phyloP scores from a whole-genome alignment of 2,888 invertebrate genomes.

The Agrotis ipsilon region DNA sequence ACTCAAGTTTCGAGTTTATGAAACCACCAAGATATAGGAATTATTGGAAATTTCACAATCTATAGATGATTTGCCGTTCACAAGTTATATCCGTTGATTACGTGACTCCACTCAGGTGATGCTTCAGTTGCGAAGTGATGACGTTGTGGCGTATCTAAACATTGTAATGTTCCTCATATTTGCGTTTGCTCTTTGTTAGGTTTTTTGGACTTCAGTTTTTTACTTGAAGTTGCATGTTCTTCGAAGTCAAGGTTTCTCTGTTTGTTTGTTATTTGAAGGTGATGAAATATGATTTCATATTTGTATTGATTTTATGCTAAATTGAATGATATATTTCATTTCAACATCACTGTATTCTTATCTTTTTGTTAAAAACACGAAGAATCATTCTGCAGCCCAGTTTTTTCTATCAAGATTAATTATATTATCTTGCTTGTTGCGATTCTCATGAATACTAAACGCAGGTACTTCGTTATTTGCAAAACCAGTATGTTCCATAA shows the following conservation, averaged over 20 bases:
- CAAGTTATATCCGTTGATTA: conserved; percentile 67
- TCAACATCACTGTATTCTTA: neutral
- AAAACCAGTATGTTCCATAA: conserved; percentile 47
- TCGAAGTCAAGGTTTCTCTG: conserved; percentile 27
- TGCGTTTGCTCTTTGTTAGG: conserved; percentile 46
- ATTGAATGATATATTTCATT: neutral
- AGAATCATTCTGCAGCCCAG: neutral
- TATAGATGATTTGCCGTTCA: conserved; percentile 37
- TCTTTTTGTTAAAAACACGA: neutral
- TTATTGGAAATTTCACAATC: conserved; percentile 46
- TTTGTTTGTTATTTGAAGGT: conserved; percentile 17
- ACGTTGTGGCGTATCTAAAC: conserved; percentile 57
- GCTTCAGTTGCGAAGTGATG: conserved; percentile 57
- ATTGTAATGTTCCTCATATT: conserved; percentile 39
- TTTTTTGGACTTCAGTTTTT: conserved; percentile 43
- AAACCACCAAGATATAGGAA: conserved; percentile 27
- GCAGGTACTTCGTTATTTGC: conserved; percentile 24
- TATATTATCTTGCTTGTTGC: neutral
- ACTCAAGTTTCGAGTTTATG: conserved; percentile 11
- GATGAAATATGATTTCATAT: conserved; percentile 19
- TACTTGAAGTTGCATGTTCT: conserved; percentile 33
- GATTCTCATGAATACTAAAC: conserved; percentile 25
- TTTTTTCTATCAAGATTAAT: conserved; percentile 23
- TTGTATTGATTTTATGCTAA: neutral
- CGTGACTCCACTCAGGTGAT: conserved; percentile 76